A percentile compares a stretch with the other conserved stretches of the same genome.
These are phyloP conservation scores for Syrrhaptes paradoxus DNA, from an alignment of 2,113 vertebrate species.

Conservation along the genomic window DNA sequence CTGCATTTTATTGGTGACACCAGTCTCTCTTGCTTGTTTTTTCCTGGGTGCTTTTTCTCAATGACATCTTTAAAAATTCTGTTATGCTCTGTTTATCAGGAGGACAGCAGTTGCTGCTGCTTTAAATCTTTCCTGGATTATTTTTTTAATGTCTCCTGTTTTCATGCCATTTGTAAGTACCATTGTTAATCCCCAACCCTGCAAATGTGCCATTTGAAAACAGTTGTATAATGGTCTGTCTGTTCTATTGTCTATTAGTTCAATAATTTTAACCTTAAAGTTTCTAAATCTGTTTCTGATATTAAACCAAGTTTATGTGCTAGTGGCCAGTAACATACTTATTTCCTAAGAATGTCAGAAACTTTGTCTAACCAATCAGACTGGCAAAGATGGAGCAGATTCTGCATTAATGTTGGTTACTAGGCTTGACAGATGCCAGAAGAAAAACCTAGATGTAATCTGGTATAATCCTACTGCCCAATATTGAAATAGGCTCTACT, in stretches of 20 bases:
- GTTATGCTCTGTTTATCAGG: background rate
- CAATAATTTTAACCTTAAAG: background rate
- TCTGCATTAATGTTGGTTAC: slow-evolving; percentile 8
- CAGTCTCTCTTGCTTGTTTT: background rate
- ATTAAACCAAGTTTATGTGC: background rate
- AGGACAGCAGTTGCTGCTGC: background rate
- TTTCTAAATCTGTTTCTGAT: background rate
- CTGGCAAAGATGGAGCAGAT: background rate
- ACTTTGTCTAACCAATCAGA: background rate
- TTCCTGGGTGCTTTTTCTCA: background rate
- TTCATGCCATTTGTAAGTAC: background rate
- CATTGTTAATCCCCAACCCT: background rate
- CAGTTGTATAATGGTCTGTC: background rate
- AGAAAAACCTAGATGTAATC: slow-evolving; percentile 55
- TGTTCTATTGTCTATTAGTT: background rate
- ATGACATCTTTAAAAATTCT: background rate
- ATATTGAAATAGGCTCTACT: background rate
- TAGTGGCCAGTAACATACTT: background rate
- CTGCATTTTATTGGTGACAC: background rate
- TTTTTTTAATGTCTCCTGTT: background rate
- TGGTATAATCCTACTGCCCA: slow-evolving; percentile 16
- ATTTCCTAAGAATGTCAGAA: background rate
- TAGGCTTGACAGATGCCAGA: slow-evolving; percentile 56
- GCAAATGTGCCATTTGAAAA: background rate
- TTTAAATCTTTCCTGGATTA: background rate